Percentiles rank a stretch among this genome's conserved stretches.
Evolutionary conservation across 2,888 invertebrate species (phyloP).

Genomic region (Himalopsyche japonica): DNA sequence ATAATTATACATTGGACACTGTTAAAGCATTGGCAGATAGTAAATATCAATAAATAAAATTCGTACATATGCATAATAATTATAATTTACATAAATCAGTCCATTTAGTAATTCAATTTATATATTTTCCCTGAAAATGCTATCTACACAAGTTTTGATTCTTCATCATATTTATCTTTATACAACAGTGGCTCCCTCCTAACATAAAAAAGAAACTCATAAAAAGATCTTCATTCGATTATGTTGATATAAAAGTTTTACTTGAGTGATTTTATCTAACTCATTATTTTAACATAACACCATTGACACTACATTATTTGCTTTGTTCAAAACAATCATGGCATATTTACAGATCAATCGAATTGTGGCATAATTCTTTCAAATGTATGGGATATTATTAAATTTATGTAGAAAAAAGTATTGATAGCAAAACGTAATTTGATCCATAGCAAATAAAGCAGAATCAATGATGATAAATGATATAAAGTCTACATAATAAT

Average conservation of each 20-base stretch:
- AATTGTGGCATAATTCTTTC: too few relatives aligned
- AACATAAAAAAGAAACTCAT: conserved; percentile 2
- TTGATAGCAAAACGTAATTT: too few relatives aligned
- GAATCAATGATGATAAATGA: background rate
- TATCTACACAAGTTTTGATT: conserved; percentile 39
- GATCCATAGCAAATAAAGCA: too few relatives aligned
- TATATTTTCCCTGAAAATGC: conserved; percentile 39
- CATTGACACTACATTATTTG: too few relatives aligned
- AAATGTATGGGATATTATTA: too few relatives aligned
- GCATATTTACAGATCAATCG: too few relatives aligned
- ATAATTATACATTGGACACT: conserved; percentile 32
- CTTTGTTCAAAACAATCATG: too few relatives aligned
- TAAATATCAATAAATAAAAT: conserved; percentile 38
- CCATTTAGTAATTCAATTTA: conserved; percentile 40
- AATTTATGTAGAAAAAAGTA: too few relatives aligned
- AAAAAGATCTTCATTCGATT: background rate
- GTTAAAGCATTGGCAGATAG: conserved; percentile 40
- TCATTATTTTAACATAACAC: background rate
- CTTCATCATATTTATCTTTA: conserved; percentile 23
- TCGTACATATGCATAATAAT: conserved; percentile 11
- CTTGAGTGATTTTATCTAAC: background rate
- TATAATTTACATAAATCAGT: conserved; percentile 41
- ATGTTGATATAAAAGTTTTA: background rate
- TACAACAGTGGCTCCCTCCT: conserved; percentile 33
- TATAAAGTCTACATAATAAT: background rate